These are phyloP conservation scores for Pseudomyrmex gracilis DNA, from an alignment of 1,140 invertebrate species.

Conservation along the genomic window DNA sequence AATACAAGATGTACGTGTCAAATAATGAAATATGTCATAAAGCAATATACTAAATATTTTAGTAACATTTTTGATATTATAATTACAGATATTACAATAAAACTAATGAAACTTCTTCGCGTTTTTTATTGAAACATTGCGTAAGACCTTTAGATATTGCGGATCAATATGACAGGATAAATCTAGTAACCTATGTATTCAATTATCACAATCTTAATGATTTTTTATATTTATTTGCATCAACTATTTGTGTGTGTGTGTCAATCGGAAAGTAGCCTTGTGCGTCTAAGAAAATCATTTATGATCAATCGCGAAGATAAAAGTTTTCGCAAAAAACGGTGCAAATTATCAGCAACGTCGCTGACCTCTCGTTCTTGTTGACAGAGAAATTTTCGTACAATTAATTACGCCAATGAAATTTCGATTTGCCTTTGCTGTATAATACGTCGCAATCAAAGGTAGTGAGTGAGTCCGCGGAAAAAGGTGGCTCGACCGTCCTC, in stretches of 20 bases:
- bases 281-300: background rate
- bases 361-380: background rate
- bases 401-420: constrained; percentile 39
- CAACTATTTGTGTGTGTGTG: background rate
- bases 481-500: constrained; percentile 20
- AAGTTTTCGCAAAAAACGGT: background rate
- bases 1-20: too few relatives aligned
- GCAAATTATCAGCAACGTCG: background rate
- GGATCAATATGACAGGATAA: too few relatives aligned
- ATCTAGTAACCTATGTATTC: background rate
- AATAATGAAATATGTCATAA: too few relatives aligned
- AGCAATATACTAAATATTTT: too few relatives aligned
- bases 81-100: background rate
- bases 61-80: too few relatives aligned
- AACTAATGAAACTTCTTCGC: background rate
- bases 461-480: background rate
- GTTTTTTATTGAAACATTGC: background rate
- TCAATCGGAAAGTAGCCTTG: background rate
- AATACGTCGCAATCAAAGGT: constrained; percentile 12
- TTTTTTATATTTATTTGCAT: background rate
- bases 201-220: background rate
- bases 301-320: background rate
- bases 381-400: constrained; percentile 19
- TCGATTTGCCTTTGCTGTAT: constrained; percentile 6
- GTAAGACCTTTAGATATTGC: background rate